Evolutionary conservation across 2,888 invertebrate species (phyloP).

Genomic region (Chrysolina americana): DNA sequence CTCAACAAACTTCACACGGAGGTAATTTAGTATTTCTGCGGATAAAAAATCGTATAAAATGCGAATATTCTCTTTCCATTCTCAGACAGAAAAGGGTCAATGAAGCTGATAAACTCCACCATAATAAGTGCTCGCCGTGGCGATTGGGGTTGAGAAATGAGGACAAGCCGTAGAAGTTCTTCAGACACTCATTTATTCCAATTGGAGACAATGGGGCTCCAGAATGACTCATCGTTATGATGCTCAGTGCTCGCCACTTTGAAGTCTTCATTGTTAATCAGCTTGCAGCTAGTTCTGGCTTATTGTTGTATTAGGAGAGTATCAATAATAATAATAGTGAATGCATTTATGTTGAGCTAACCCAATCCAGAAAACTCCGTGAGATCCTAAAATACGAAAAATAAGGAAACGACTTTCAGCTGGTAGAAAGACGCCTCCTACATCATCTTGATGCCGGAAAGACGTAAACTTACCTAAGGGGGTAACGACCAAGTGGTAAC

Average conservation of each 20-base stretch:
- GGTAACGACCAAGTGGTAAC: too few species aligned
- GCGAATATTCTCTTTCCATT: not conserved
- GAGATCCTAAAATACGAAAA: too few species aligned
- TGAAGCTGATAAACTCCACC: not conserved
- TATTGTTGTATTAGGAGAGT: too few species aligned
- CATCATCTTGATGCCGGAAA: too few species aligned
- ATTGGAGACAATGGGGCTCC: conserved; percentile 10
- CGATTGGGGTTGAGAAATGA: conserved; percentile 3
- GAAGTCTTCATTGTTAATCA: not conserved
- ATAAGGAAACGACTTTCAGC: too few species aligned
- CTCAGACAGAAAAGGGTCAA: conserved; percentile 1
- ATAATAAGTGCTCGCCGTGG: not conserved
- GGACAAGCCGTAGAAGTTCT: conserved; percentile 3
- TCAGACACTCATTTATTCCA: conserved; percentile 16
- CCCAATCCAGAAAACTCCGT: too few species aligned
- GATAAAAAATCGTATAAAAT: not conserved
- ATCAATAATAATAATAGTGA: too few species aligned
- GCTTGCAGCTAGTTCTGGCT: not conserved
- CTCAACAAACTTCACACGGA: too few species aligned
- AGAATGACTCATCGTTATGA: not conserved
- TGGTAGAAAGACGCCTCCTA: too few species aligned
- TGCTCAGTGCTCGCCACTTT: not conserved
- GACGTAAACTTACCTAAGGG: too few species aligned
- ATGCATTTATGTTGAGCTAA: too few species aligned
- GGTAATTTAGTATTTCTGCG: too few species aligned